Evolutionary conservation across 2,888 invertebrate genomes (phyloP), one percentile per base, ranked within the genome.

Genomic region (Leucophenga maculata): DNA sequence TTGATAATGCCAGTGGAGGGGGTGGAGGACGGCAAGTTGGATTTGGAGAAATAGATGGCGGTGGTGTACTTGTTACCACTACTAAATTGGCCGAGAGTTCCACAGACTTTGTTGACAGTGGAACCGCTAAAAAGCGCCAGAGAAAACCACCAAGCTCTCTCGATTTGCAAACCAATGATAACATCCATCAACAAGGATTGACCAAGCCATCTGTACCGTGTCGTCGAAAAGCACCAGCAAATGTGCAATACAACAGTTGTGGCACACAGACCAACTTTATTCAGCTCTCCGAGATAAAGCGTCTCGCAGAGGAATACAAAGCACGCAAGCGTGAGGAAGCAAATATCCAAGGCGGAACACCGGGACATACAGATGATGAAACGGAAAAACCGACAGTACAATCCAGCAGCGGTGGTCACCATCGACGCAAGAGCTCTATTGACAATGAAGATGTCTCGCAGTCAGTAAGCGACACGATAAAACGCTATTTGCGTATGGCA

Each of bases 391-490:
- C 55, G n/a, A 32, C 48, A 8, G 62, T 1, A 3, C 44, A 16
- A 20, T n/a, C 22, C 3, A 20, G 9, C 65, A 52, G 20, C 14
- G 26, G 62, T 11, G 68, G 65, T 84, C 89, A 71, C 68, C 69
- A 70, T 39, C 89, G 93, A 8, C 91, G 95, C 59, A 92, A 93
- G 78, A 94, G 94, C 78, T 94, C 94, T 85, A 93, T 95, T 14
- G 95, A 95, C 83, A 93, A 95, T 86, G 95, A 95, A 81, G 95
- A 95, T 83, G 93, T 95, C 0, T 95, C 95, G 0, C 95, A 95
- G 73, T 95, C 95, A 0, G 95, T 96, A 31, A 94, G 95, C 84
- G 95, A 95, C 83, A 95, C 95, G 0, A 95, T 96, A 72, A 95
- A 95, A 87, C 90, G 95, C 11, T 96, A 96, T 86, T 88, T 96